Conservation (phyloP, 2,797 vertebrate genomes). For the Sternotherus odoratus region DNA sequence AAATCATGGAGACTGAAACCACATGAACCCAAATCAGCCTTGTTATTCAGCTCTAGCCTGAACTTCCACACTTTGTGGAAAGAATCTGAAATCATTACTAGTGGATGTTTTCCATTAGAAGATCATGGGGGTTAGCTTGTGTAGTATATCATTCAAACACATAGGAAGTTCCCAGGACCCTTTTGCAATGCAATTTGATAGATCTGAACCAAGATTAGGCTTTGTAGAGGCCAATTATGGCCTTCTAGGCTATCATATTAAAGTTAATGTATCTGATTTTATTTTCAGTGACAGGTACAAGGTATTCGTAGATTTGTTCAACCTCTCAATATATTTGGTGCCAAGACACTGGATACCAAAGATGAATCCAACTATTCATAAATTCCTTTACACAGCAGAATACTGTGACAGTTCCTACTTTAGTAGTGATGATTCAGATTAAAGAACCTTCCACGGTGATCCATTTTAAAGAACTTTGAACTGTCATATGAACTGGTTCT, state of each 20-base stretch:
- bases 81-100: not conserved
- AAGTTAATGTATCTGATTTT: slow-evolving; percentile 17
- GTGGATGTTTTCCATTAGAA: not conserved
- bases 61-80: not conserved
- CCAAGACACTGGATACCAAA: slow-evolving; percentile 95
- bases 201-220: not conserved
- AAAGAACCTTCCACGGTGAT: slow-evolving; percentile 21
- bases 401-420: slow-evolving; percentile 96
- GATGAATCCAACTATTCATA: slow-evolving; percentile 91
- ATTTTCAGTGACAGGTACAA: slow-evolving; percentile 96
- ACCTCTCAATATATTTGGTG: slow-evolving; percentile 94
- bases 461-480: slow-evolving; percentile 1
- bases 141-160: not conserved
- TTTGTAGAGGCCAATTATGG: not conserved
- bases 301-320: slow-evolving; percentile 98
- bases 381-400: slow-evolving; percentile 93
- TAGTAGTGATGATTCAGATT: slow-evolving; percentile 97
- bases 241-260: accelerated
- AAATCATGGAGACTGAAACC: not conserved
- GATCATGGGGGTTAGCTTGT: not conserved
- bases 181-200: not conserved
- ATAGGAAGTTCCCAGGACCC: not conserved
- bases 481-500: not conserved
- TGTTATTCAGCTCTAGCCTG: not conserved
- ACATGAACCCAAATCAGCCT: not conserved